A percentile compares a stretch with the other conserved stretches of the same genome.
These are phyloP conservation scores for Halcyon leucocephala DNA, from an alignment of 2,797 vertebrate genomes.

Conservation along the genomic window DNA sequence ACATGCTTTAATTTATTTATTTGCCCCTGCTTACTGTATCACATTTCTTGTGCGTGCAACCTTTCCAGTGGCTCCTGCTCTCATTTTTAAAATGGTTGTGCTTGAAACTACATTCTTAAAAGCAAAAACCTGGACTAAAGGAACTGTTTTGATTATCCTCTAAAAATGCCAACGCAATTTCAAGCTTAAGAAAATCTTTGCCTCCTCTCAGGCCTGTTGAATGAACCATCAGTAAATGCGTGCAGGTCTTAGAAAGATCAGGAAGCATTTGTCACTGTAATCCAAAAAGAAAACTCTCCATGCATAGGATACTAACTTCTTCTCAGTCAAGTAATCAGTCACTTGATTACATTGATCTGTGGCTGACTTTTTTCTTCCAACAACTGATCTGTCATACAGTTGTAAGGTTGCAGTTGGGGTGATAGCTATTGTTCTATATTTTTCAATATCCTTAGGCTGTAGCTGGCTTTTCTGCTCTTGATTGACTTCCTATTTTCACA, in stretches of 20 bases:
- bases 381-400: not conserved
- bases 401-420: not conserved
- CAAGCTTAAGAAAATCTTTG: slow-evolving; percentile 44
- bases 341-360: slow-evolving; percentile 39
- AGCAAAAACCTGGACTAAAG: not conserved
- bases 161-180: not conserved
- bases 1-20: not conserved
- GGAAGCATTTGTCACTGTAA: slow-evolving; percentile 19
- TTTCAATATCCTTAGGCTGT: slow-evolving; percentile 1
- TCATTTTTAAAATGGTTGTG: not conserved
- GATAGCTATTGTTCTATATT: slow-evolving; percentile 9
- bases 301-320: slow-evolving; percentile 40
- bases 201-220: slow-evolving; percentile 20
- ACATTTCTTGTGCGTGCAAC: not conserved
- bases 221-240: not conserved
- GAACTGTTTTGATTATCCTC: slow-evolving; percentile 11
- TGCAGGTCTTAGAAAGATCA: slow-evolving; percentile 13
- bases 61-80: not conserved
- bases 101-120: not conserved
- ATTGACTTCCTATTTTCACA: not conserved
- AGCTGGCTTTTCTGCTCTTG: not conserved
- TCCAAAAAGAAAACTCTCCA: slow-evolving; percentile 17
- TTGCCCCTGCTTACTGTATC: not conserved
- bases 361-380: slow-evolving; percentile 16
- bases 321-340: slow-evolving; percentile 22